Base-by-base conservation (phyloP, 2,113 vertebrate genomes). In the Mesocricetus auratus region DNA sequence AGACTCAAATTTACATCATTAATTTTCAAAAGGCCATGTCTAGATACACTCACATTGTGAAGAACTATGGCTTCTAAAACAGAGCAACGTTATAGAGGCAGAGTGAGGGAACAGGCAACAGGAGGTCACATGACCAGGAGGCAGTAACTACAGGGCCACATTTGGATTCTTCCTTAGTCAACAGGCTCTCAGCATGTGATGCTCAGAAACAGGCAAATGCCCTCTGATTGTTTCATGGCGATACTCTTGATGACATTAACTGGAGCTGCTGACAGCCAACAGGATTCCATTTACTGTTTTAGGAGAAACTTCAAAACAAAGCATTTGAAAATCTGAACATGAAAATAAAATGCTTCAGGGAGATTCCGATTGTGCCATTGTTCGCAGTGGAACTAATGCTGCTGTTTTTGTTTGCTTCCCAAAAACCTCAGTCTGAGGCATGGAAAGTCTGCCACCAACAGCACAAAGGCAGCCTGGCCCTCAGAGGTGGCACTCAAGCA, bases 61-160 rank as follows among this genome's bases (percentile, higher is more conserved):
- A 19, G 69, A 16, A 42, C 5, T 24, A 13, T 39, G 21, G 29
- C 58, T 26, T 16, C 6, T 5, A 45, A 42, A 92, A 26, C 1
- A 4, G 26, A 45, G 39, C 58, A 97, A 96, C 93, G 91, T 90
- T 89, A 97, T 90, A 94, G 83, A 97, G 96, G 90, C 86, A 94
- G 94, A 86, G 1, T 26, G 89, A 78, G 86, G 86, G 88, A 79
- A 95, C n/a, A n/a, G n/a, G n/a, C n/a, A n/a, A n/a, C n/a, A n/a
- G n/a, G n/a, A n/a, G n/a, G n/a, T 10, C 8, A 36, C 11, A 24
- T 42, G 50, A 33, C 26, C 15, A 21, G 1, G 31, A 89, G 9
- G 36, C 26, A 4, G 19, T 73, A 19, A 93, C 66, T 56, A 26
- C 1, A 77, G 39, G 68, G 68, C 8, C 11, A 88, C 56, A 8